Base-by-base conservation (phyloP, 2,797 vertebrate species). In the Poecilia velifera region DNA sequence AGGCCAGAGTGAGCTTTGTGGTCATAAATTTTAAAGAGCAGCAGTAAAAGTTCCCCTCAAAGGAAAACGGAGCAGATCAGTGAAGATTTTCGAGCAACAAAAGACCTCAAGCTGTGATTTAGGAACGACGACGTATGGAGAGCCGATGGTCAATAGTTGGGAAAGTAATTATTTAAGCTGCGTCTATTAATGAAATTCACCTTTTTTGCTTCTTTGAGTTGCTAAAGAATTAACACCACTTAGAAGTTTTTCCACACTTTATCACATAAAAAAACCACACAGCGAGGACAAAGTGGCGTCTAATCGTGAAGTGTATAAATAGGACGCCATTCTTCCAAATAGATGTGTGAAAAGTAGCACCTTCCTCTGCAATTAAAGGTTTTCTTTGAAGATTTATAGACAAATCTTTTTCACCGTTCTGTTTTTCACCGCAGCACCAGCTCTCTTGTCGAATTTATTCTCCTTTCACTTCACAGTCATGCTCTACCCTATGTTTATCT, bases 1-100 rank as follows among this genome's bases (percentile, higher is more conserved):
- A 79, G 20, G n/a, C 76, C 49, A 68, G 59, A 76, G 22, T 80
- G 77, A 84, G 57, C n/a, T 72, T 25, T 82, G 57, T 73, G 68
- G 76, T 80, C 39, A 68, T 86, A 46, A 53, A 1, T 72, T 59
- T 28, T 22, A 12, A 76, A 62, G 20, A 78, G 8, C 53, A 73
- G 76, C 22, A 4, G 14, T 59, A 39, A 72, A 28, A 72, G 34
- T 39, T 31, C 66, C 41, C 49, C 64, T 7, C 14, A 12, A 51
- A 22, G 18, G n/a, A 49, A 77, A 74, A 62, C 41, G 1, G 8
- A 72, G 8, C 1, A 6, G 22, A 28, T 74, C 18, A 73, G 39
- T 16, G 41, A 36, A 49, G 72, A 43, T 64, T 73, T 51, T 59
- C 0, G 74, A 62, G 4, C 31, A 64, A 20, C 25, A 34, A 28